Conservation (phyloP, 2,888 invertebrate genomes). For the Psylliodes chrysocephalus region DNA sequence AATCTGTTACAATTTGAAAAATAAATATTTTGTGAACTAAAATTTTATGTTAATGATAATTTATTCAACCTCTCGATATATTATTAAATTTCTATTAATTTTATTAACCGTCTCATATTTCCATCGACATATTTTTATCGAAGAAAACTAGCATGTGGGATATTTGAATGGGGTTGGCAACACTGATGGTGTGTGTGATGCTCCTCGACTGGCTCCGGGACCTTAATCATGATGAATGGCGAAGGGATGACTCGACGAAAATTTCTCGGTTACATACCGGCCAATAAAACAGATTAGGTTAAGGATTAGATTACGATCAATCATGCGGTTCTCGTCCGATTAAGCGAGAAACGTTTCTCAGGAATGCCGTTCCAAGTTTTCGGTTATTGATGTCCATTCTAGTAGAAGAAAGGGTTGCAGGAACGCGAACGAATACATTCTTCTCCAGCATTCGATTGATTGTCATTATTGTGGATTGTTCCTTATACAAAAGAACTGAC, state of each 20-base stretch:
- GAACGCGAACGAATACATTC: not conserved
- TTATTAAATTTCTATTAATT: not conserved
- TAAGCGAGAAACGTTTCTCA: conserved; percentile 27
- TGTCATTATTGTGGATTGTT: too few relatives aligned
- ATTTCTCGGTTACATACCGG: conserved; percentile 40
- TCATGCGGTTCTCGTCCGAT: conserved; percentile 33
- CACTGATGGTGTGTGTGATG: conserved; percentile 36
- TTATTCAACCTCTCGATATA: too few relatives aligned
- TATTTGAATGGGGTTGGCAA: conserved; percentile 12
- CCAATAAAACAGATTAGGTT: conserved; percentile 40
- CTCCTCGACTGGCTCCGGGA: conserved; percentile 49
- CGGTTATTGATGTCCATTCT: conserved; percentile 23
- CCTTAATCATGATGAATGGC: conserved; percentile 56
- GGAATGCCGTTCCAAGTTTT: conserved; percentile 22
- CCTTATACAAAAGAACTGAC: too few relatives aligned
- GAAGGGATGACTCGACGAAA: conserved; percentile 52
- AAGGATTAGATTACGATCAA: conserved; percentile 40
- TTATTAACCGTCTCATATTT: not conserved
- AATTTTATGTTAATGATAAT: too few relatives aligned
- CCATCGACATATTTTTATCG: not conserved
- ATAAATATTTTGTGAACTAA: too few relatives aligned
- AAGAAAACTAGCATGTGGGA: conserved; percentile 10
- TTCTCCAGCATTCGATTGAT: not conserved
- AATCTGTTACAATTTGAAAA: too few relatives aligned
- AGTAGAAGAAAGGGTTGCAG: conserved; percentile 15